phyloP scores from a whole-genome alignment of 2,888 invertebrate species.

The Yponomeuta sedellus region DNA sequence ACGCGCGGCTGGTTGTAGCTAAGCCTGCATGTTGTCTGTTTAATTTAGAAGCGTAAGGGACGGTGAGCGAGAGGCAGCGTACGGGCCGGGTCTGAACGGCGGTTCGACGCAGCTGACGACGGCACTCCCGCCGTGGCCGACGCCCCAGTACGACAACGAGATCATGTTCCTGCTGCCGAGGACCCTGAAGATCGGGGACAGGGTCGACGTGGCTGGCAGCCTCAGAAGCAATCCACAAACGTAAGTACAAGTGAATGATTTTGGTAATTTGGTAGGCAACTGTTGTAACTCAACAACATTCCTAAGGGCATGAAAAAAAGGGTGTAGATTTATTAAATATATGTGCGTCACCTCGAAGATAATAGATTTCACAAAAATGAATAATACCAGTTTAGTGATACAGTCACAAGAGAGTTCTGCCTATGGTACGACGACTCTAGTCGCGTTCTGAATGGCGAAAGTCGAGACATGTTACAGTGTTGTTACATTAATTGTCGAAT shows the following conservation, averaged over 20 bases:
- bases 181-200: slow-evolving; percentile 33
- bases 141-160: slow-evolving; percentile 33
- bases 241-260: slow-evolving; percentile 28
- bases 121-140: slow-evolving; percentile 40
- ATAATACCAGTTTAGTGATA: too few relatives aligned
- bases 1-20: not conserved
- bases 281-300: too few relatives aligned
- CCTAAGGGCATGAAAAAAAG: too few relatives aligned
- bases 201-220: slow-evolving; percentile 33
- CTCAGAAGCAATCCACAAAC: slow-evolving; percentile 28
- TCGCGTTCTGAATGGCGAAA: too few relatives aligned
- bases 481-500: too few relatives aligned
- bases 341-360: too few relatives aligned
- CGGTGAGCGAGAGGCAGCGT: slow-evolving; percentile 34
- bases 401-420: too few relatives aligned
- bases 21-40: not conserved
- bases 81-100: slow-evolving; percentile 31
- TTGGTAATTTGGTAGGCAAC: not conserved
- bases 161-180: slow-evolving; percentile 50
- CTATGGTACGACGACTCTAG: too few relatives aligned
- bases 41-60: not conserved
- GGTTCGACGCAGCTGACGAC: slow-evolving; percentile 21
- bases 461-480: too few relatives aligned
- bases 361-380: too few relatives aligned
- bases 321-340: too few relatives aligned